Percentiles rank a stretch among this genome's conserved stretches.
phyloP scores from a whole-genome alignment of 1,140 invertebrate genomes.

The Cheumatopsyche charites region DNA sequence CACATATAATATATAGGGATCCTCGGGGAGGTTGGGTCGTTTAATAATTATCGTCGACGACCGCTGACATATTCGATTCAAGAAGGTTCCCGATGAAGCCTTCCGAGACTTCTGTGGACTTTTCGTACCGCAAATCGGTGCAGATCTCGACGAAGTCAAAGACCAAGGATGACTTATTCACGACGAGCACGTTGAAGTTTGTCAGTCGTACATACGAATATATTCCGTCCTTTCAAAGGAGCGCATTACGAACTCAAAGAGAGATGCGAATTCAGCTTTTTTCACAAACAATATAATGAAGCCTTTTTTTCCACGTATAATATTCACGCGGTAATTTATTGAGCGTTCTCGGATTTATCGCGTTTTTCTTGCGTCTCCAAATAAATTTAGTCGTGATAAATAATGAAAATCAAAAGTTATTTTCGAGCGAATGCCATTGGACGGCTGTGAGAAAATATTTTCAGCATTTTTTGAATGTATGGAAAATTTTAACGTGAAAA shows the following conservation, averaged over 20 bases:
- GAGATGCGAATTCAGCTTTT: neutral
- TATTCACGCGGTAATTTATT: no score
- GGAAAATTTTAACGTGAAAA: no score
- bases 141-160: neutral
- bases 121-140: conserved; percentile 9
- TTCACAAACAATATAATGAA: neutral
- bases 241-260: neutral
- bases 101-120: neutral
- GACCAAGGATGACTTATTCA: conserved; percentile 16
- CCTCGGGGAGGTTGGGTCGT: neutral
- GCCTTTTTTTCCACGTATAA: no score
- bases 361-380: no score
- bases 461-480: no score
- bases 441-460: no score
- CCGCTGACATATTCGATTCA: neutral
- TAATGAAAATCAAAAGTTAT: no score
- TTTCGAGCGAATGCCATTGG: no score
- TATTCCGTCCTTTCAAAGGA: neutral
- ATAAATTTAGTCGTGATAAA: no score
- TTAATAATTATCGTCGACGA: conserved; percentile 13
- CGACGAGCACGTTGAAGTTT: neutral
- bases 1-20: no score
- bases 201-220: neutral
- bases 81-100: neutral
- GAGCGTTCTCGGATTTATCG: no score